These are phyloP conservation scores for Brachionus paranguensis DNA, from an alignment of 1,140 invertebrate species.

Conservation along the genomic window DNA sequence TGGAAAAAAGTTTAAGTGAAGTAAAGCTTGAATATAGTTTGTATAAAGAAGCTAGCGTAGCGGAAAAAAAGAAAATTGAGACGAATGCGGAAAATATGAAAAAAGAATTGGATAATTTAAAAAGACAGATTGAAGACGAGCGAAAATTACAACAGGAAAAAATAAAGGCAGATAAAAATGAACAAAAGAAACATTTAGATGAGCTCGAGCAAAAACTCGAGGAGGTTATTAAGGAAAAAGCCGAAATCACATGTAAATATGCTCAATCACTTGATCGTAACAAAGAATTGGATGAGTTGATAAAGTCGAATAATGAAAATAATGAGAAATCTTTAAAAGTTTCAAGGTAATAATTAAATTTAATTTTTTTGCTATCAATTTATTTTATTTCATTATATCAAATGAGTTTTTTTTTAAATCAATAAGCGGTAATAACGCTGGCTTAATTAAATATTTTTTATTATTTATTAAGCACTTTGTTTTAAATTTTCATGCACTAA, in stretches of 20 bases:
- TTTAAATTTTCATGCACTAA: background rate
- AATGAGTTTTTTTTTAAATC: too few species aligned
- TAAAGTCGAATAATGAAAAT: background rate
- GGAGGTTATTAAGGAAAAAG: background rate
- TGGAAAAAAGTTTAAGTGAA: background rate
- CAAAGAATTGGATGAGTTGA: background rate
- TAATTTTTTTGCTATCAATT: too few species aligned
- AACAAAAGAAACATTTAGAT: constrained; percentile 1
- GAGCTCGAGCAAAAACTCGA: constrained; percentile 9
- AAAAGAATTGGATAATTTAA: background rate
- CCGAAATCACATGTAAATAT: constrained; percentile 7
- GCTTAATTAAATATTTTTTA: background rate
- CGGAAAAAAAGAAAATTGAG: background rate
- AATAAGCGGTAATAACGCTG: too few species aligned
- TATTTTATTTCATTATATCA: too few species aligned
- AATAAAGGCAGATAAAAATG: background rate
- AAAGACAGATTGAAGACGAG: background rate
- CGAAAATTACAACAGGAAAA: background rate
- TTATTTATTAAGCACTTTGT: background rate
- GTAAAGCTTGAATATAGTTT: background rate
- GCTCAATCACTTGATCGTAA: constrained; percentile 5
- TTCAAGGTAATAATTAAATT: background rate
- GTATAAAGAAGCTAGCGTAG: background rate
- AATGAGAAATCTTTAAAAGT: constrained; percentile 12
- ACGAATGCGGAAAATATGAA: background rate